Evolutionary conservation across 1,140 invertebrate genomes (phyloP).

Genomic region (Aleiodes sp.): DNA sequence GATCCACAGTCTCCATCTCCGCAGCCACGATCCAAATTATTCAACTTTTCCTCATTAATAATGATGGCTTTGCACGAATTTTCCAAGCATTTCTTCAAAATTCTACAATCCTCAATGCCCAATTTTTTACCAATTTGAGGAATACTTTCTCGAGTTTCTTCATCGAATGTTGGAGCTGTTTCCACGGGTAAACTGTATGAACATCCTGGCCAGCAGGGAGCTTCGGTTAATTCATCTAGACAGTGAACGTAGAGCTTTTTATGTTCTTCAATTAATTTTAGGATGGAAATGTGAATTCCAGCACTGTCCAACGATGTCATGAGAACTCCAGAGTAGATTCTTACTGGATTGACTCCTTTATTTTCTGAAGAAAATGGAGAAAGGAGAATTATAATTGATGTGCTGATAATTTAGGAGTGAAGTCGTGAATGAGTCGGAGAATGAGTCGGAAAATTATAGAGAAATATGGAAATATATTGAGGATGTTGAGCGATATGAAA

Average conservation of each 20-base stretch:
- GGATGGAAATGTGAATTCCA: conserved; percentile 79
- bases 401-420: background rate
- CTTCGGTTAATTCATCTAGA: conserved; percentile 70
- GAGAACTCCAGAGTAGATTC: conserved; percentile 76
- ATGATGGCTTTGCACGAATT: conserved; percentile 67
- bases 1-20: conserved; percentile 87
- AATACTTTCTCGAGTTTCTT: conserved; percentile 26
- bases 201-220: conserved; percentile 71
- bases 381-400: background rate
- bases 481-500: too few relatives aligned
- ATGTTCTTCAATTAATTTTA: conserved; percentile 68
- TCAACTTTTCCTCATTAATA: conserved; percentile 70
- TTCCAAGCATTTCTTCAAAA: conserved; percentile 65
- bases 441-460: too few relatives aligned
- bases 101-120: conserved; percentile 47
- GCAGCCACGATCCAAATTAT: conserved; percentile 77
- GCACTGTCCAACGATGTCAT: conserved; percentile 86
- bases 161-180: background rate
- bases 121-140: conserved; percentile 56
- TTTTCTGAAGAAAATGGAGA: conserved; percentile 55
- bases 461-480: too few relatives aligned
- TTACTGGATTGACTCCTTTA: conserved; percentile 68
- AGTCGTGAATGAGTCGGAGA: too few relatives aligned
- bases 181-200: conserved; percentile 46
- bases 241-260: conserved; percentile 66